phyloP scores from a whole-genome alignment of 2,888 invertebrate genomes.

The Celastrina argiolus region DNA sequence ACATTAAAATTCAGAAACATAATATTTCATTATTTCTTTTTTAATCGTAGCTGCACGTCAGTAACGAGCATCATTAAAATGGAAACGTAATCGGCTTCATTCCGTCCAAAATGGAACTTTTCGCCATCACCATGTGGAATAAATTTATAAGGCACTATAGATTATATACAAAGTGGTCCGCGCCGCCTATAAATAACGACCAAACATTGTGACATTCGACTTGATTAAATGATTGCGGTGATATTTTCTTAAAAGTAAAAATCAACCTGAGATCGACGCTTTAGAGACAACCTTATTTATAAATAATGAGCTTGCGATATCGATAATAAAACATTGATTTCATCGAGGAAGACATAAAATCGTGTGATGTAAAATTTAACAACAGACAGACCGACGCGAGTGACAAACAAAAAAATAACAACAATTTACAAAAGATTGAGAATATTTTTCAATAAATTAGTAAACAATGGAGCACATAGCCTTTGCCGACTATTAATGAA shows the following conservation, averaged over 20 bases:
- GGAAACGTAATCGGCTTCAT: conserved; percentile 41
- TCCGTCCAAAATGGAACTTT: conserved; percentile 40
- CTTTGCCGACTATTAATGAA: background rate
- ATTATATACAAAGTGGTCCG: conserved; percentile 64
- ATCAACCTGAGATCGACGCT: conserved; percentile 77
- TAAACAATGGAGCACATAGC: conserved; percentile 6
- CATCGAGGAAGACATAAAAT: conserved; percentile 40
- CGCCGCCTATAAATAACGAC: conserved; percentile 45
- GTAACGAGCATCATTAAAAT: conserved; percentile 34
- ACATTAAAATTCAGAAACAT: conserved; percentile 59
- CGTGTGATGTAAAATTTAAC: conserved; percentile 19
- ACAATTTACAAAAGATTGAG: conserved; percentile 18
- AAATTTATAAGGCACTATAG: conserved; percentile 68
- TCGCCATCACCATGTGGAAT: conserved; percentile 59
- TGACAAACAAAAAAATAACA: conserved; percentile 23
- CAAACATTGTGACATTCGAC: conserved; percentile 60
- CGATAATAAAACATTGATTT: conserved; percentile 52
- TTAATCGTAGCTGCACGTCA: conserved; percentile 43
- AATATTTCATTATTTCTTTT: conserved; percentile 40
- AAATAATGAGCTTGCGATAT: conserved; percentile 54
- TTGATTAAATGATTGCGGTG: conserved; percentile 53
- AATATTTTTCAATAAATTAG: conserved; percentile 16
- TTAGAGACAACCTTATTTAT: conserved; percentile 68
- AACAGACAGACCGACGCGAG: conserved; percentile 16
- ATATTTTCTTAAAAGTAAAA: conserved; percentile 72